A percentile compares a stretch with the other conserved stretches of the same genome.
Conservation (phyloP, 2,888 invertebrate species). For the Flexamia atlantica region DNA sequence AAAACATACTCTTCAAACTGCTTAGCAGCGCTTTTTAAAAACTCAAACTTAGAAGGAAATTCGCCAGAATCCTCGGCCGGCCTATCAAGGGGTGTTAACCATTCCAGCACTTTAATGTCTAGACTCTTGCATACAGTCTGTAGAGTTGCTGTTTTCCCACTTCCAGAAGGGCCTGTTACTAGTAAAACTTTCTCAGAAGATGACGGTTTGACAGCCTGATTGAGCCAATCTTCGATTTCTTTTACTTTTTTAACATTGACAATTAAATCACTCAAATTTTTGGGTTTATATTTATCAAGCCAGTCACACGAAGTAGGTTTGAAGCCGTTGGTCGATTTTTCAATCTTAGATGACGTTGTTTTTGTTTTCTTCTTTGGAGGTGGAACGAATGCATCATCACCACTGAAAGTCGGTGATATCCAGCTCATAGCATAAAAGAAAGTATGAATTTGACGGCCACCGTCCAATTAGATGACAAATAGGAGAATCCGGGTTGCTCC, state of each 20-base stretch:
- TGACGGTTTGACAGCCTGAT: constrained; percentile 74
- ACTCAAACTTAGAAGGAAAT: constrained; percentile 6
- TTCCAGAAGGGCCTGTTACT: constrained; percentile 90
- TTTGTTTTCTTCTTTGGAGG: constrained; percentile 35
- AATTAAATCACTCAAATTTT: constrained; percentile 80
- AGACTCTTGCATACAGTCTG: constrained; percentile 82
- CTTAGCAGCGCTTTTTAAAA: constrained; percentile 37
- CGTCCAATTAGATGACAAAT: too few relatives aligned
- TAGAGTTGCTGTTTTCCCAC: constrained; percentile 89
- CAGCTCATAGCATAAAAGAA: constrained; percentile 29
- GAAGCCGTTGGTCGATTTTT: background rate
- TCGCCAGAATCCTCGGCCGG: constrained; percentile 27
- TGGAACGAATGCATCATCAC: constrained; percentile 19
- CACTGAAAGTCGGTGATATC: constrained; percentile 52
- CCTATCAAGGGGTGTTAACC: constrained; percentile 89
- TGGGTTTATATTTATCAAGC: constrained; percentile 81
- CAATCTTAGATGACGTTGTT: background rate
- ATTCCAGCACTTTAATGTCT: constrained; percentile 83
- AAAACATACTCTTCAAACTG: constrained; percentile 56
- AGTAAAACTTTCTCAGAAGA: constrained; percentile 75
- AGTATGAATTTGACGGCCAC: too few relatives aligned
- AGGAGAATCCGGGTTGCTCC: too few relatives aligned
- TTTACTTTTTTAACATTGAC: constrained; percentile 86
- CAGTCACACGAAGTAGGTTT: constrained; percentile 73
- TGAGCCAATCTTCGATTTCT: constrained; percentile 85